Evolutionary conservation across 2,113 vertebrate species (phyloP).

Genomic region (Tachycineta bicolor): DNA sequence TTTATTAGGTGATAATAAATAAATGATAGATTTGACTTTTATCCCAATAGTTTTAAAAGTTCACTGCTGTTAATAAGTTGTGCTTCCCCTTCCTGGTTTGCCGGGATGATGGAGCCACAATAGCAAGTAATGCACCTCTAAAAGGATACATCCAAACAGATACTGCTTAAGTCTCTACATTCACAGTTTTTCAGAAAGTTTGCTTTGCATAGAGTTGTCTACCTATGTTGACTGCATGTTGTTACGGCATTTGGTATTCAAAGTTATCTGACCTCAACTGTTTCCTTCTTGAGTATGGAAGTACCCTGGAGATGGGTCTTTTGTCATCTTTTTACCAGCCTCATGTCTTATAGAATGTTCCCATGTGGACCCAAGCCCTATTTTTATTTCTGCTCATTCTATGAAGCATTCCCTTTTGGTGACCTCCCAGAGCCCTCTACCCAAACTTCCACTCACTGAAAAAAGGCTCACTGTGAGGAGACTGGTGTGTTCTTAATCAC

Average conservation of each 20-base stretch:
- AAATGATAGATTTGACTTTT: not conserved
- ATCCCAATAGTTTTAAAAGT: not conserved
- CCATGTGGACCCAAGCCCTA: not conserved
- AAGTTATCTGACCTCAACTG: accelerated
- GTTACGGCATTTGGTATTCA: not conserved
- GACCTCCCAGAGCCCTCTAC: not conserved
- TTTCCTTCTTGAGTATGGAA: not conserved
- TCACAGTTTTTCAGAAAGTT: not conserved
- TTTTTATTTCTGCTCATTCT: not conserved
- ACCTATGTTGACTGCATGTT: not conserved
- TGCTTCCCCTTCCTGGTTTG: not conserved
- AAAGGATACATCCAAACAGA: not conserved
- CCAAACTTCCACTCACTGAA: not conserved
- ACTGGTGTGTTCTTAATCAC: not conserved
- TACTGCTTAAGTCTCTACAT: not conserved
- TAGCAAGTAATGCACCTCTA: not conserved
- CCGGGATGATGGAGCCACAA: not conserved
- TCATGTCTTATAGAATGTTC: not conserved
- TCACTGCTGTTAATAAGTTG: not conserved
- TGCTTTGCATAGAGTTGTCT: not conserved
- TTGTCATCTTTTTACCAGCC: not conserved
- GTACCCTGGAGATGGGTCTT: not conserved
- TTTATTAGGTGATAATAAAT: too few species aligned
- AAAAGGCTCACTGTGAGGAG: not conserved
- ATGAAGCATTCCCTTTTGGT: not conserved